phyloP scores from a whole-genome alignment of 2,888 invertebrate genomes.

The Himalopsyche tibetana region DNA sequence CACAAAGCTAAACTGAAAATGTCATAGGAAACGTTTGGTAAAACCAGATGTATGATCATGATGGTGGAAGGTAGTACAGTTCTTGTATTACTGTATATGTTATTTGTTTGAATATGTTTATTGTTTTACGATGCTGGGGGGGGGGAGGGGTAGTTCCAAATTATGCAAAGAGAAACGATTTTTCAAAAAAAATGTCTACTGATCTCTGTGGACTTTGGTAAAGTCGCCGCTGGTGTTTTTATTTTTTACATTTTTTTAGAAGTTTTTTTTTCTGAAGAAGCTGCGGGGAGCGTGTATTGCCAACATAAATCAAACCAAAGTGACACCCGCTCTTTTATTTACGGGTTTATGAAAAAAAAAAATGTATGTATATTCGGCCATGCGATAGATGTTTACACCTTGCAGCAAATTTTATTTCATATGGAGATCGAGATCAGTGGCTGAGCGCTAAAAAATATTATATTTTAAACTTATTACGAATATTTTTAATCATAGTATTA shows the following conservation, averaged over 20 bases:
- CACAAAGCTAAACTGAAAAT: no score
- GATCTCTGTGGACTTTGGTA: slow-evolving; percentile 41
- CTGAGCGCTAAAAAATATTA: background rate
- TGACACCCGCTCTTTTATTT: slow-evolving; percentile 63
- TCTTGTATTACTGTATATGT: no score
- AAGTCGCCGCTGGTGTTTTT: slow-evolving; percentile 29
- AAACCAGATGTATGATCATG: no score
- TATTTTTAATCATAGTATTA: no score
- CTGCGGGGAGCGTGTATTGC: slow-evolving; percentile 59
- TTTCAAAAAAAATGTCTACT: background rate
- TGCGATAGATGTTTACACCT: slow-evolving; percentile 64
- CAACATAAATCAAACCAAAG: slow-evolving; percentile 63
- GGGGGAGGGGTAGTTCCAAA: no score
- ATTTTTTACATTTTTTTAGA: background rate
- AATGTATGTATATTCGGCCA: slow-evolving; percentile 57
- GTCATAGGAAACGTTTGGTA: no score
- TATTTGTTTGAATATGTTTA: no score
- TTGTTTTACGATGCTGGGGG: no score
- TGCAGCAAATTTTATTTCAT: slow-evolving; percentile 53
- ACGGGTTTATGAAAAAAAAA: slow-evolving; percentile 54
- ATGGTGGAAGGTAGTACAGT: no score
- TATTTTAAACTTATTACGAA: no score
- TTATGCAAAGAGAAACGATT: no score
- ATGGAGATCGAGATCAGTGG: slow-evolving; percentile 33
- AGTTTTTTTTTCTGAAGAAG: slow-evolving; percentile 42